Base-by-base conservation (phyloP, 2,888 invertebrate species). In the Willowsia nigromaculata region DNA sequence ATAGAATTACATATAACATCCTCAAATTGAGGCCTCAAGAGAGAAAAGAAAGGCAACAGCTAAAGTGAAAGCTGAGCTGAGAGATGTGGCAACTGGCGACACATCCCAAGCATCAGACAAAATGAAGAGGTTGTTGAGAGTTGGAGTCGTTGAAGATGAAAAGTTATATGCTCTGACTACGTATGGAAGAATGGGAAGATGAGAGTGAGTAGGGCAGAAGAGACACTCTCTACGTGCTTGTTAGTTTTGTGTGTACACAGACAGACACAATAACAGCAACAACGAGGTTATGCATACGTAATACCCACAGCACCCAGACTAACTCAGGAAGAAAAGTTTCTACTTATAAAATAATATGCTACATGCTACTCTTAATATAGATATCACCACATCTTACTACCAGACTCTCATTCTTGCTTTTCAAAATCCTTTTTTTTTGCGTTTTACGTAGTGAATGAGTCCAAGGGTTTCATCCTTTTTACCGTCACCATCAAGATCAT, bases 71-170 rank as follows among this genome's bases (percentile, higher is more conserved):
- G 81, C 43, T 56, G 71, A 82, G 82, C 71, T 37, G 59, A 27
- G 27, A 22, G 56, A 13, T 25, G 27, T 18, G 56, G 56, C 27
- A 56, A 33, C n/a, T 27, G 59, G 27, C 59, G 27, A 59, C 59
- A 59, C 59, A 27, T 59, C 22, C 27, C 59, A 13, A 11, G 59
- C 27, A 59, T 59, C 4, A 27, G 27, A 71, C 25, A 43, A 81
- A 80, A 68, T 80, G 68, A 81, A 80, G 85, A 85, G 85, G 47
- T 40, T 78, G 76, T 87, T 87, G 80, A 81, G 27, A 59, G 22
- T 81, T 80, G 37, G 71, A 68, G 83, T 68, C 71, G 22, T 81
- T 80, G 37, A 84, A 68, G 83, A 83, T 84, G 84, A 84, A 83
- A 84, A 84, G 84, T 62, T 84, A 37, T 71, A 47, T 22, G 37